Evolutionary conservation across 2,113 vertebrate species (phyloP).

Genomic region (Pangasianodon hypophthalmus): DNA sequence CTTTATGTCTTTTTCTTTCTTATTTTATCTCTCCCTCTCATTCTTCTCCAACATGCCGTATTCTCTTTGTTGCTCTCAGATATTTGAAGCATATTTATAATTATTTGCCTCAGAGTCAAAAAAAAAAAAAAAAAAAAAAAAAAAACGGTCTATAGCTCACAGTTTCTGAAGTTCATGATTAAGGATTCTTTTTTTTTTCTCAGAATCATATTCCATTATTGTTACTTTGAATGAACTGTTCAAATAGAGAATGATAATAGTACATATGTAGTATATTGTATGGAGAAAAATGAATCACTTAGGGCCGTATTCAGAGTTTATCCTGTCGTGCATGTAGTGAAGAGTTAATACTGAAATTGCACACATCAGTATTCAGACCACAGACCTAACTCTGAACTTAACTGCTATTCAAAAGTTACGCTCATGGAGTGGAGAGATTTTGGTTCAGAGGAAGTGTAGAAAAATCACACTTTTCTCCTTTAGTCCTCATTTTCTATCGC

Average conservation of each 20-base stretch:
- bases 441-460: background rate
- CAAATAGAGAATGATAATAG: background rate
- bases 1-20: background rate
- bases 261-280: background rate
- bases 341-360: background rate
- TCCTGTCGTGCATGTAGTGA: background rate
- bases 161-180: conserved; percentile 11
- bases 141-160: conserved; percentile 7
- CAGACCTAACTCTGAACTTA: background rate
- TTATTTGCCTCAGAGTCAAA: background rate
- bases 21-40: background rate
- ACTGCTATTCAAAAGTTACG: background rate
- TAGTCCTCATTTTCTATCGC: background rate
- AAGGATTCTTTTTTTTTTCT: background rate
- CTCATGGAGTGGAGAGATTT: background rate
- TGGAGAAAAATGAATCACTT: background rate
- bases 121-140: conserved; percentile 3
- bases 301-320: background rate
- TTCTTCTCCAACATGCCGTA: background rate
- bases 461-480: background rate
- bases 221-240: background rate
- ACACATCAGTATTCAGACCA: background rate
- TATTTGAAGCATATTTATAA: background rate
- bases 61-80: conserved; percentile 1
- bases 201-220: background rate